These are phyloP conservation scores for Myiopsitta monachus DNA, from an alignment of 2,113 vertebrate species.

Conservation along the genomic window DNA sequence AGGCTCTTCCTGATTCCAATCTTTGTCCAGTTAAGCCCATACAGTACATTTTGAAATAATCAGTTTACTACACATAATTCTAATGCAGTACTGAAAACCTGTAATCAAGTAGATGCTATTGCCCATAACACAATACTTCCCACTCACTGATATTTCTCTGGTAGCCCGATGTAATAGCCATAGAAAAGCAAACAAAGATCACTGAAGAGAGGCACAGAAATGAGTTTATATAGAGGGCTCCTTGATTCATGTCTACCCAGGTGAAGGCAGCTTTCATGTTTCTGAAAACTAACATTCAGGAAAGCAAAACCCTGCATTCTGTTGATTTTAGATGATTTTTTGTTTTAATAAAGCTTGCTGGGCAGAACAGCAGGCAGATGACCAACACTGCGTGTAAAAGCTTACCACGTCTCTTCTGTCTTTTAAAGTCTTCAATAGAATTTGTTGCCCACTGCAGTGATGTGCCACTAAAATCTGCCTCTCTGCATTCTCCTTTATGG, in stretches of 20 bases:
- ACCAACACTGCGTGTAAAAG: rapidly evolving
- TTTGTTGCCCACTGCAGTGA: background rate
- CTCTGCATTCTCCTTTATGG: background rate
- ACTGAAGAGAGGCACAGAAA: background rate
- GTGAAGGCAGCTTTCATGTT: background rate
- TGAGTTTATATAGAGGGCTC: background rate
- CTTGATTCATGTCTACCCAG: background rate
- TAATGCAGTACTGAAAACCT: background rate
- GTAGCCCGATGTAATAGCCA: background rate
- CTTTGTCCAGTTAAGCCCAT: background rate
- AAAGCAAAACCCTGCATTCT: background rate
- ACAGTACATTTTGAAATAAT: background rate
- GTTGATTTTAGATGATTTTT: background rate
- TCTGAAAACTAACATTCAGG: background rate
- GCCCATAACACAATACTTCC: background rate
- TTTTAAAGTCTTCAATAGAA: background rate
- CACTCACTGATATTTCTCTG: background rate
- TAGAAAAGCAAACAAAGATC: background rate
- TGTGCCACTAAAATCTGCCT: background rate
- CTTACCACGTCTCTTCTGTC: background rate
- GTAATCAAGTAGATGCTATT: background rate
- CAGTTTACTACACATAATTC: background rate
- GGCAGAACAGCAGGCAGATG: background rate
- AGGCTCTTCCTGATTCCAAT: background rate
- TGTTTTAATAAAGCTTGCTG: background rate